Percentiles rank a stretch among this genome's conserved stretches.
Evolutionary conservation across 2,113 vertebrate species (phyloP).

Genomic region (Aphyosemion australe): DNA sequence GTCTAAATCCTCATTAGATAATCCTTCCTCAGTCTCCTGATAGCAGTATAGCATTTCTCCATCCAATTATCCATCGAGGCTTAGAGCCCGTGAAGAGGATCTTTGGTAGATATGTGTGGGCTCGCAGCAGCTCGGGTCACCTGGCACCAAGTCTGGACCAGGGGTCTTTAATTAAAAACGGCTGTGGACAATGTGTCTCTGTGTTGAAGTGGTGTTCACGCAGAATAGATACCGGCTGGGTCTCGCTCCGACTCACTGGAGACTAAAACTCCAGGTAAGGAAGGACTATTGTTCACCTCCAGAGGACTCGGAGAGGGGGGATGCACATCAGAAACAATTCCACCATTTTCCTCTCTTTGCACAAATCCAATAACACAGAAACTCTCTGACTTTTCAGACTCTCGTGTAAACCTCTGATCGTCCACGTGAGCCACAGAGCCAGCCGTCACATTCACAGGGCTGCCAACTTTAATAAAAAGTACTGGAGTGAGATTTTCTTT

Average conservation of each 20-base stretch:
- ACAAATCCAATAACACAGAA: constrained; percentile 1
- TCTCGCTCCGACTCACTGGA: constrained; percentile 66
- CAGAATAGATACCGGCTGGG: constrained; percentile 69
- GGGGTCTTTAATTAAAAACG: constrained; percentile 73
- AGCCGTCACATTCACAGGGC: no score
- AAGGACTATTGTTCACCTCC: constrained; percentile 65
- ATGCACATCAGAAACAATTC: constrained; percentile 60
- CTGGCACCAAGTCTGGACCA: constrained; percentile 57
- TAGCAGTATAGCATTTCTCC: constrained; percentile 74
- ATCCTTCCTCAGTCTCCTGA: constrained; percentile 73
- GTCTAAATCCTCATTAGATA: constrained; percentile 53
- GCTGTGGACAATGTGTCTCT: constrained; percentile 66
- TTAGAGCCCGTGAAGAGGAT: constrained; percentile 42
- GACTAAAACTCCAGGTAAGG: constrained; percentile 60
- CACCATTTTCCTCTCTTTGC: constrained; percentile 24
- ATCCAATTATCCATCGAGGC: constrained; percentile 72
- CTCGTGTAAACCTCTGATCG: no score
- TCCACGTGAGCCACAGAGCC: no score
- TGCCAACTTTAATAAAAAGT: no score
- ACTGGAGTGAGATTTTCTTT: no score
- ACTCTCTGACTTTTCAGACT: background rate
- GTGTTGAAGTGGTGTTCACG: constrained; percentile 56
- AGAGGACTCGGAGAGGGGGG: constrained; percentile 44
- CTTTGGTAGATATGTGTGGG: constrained; percentile 34
- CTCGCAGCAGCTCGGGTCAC: constrained; percentile 57